Percentiles rank a stretch among this genome's conserved stretches.
These are phyloP conservation scores for Drosophila takahashii DNA, from an alignment of 1,140 invertebrate species.

Conservation along the genomic window DNA sequence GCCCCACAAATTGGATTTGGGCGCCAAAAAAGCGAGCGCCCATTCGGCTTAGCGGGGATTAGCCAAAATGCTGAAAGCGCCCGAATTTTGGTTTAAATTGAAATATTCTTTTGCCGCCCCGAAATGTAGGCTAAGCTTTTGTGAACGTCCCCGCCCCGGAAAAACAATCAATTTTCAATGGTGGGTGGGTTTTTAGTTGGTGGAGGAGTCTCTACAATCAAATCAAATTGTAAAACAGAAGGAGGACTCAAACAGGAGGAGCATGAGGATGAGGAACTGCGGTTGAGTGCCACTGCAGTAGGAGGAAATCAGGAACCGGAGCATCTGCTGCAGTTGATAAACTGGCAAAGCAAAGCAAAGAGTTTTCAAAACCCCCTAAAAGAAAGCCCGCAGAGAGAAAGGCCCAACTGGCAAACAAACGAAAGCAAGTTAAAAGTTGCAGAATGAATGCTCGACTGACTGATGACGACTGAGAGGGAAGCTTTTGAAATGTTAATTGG, in stretches of 20 bases:
- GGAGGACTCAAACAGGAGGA: constrained; percentile 8
- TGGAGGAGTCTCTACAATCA: constrained; percentile 10
- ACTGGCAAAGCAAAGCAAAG: constrained; percentile 42
- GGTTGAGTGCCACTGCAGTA: constrained; percentile 22
- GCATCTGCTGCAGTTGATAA: constrained; percentile 64
- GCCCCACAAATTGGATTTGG: constrained; percentile 72
- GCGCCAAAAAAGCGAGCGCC: constrained; percentile 38
- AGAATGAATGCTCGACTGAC: constrained; percentile 42
- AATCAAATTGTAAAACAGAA: constrained; percentile 31
- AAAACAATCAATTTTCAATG: constrained; percentile 51
- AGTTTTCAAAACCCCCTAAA: constrained; percentile 16
- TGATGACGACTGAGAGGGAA: constrained; percentile 31
- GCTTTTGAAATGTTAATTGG: constrained; percentile 52
- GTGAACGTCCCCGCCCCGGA: constrained; percentile 20
- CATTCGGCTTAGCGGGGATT: constrained; percentile 76
- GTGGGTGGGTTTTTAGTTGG: background rate
- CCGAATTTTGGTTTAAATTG: constrained; percentile 30
- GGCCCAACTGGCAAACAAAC: constrained; percentile 28
- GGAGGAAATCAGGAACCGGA: background rate
- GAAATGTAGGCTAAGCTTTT: constrained; percentile 78
- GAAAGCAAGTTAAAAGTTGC: constrained; percentile 27
- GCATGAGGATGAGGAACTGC: constrained; percentile 5
- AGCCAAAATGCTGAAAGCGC: constrained; percentile 49
- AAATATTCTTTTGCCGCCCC: constrained; percentile 56
- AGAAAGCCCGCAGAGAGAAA: constrained; percentile 18